Base-by-base conservation (phyloP, 1,140 invertebrate genomes). In the Artemia franciscana region DNA sequence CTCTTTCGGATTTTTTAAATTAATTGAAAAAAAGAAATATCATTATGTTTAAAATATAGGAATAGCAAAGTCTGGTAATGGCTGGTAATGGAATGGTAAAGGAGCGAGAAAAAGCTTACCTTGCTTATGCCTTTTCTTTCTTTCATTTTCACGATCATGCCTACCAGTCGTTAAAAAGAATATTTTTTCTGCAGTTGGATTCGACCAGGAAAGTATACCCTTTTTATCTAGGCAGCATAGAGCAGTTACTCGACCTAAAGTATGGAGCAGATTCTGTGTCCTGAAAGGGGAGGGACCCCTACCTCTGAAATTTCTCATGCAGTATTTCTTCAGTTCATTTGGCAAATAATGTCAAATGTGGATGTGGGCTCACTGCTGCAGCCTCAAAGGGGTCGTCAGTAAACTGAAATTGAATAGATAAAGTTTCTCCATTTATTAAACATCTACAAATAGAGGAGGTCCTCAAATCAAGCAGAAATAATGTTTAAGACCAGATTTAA, bases 151-250 rank as follows among this genome's bases (percentile, higher is more conserved):
- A 51, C 21, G 12, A 15, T 51, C 39, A 51, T 18, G 12, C 39
- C 24, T 9, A 59, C 30, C 18, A 39, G n/a, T 86, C 65, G 84
- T 78, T 2, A 95, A 74, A 69, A 95, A 93, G 72, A 93, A 95
- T 24, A 97, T 84, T 76, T 97, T 96, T 71, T 97, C 92, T 1
- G 92, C 88, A 2, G 89, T 93, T 4, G 93, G 91, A 79, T 95
- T 96, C 0, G 92, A 90, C 91, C 91, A 96, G 0, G 90, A 93
- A 12, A 98, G 73, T 66, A 98, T 86, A 5, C 93, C 93, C 73
- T 96, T 95, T 73, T 97, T 97, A 71, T 96, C 92, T 21, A 96
- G 82, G 73, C 92, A 96, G 69, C 90, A 94, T 1, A 97, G 73
- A 0, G 87, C 86, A 58, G 90, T 92, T n/a, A 94, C 82, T 58